phyloP scores from a whole-genome alignment of 53 echinoderm and acorn worm genomes.

The Temnopleurus reevesii region DNA sequence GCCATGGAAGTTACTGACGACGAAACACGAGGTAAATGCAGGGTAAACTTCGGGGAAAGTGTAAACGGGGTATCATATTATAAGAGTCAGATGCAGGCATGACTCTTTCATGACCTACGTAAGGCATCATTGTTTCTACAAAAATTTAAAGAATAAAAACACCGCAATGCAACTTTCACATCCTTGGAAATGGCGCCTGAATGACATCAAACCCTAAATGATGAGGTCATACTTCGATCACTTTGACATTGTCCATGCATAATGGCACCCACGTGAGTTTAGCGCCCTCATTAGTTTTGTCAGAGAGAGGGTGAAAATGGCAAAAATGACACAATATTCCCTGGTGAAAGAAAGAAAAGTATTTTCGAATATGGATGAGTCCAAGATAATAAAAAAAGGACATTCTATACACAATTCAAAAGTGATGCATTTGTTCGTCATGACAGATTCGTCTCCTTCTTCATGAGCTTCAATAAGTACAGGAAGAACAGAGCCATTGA shows the following conservation, averaged over 20 bases:
- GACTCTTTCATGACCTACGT: no score
- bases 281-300: neutral
- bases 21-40: no score
- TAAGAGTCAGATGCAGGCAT: no score
- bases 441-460: no score
- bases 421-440: no score
- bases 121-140: no score
- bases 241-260: neutral
- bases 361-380: neutral
- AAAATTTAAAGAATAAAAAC: no score
- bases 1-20: no score
- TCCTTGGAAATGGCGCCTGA: slow-evolving; percentile 5
- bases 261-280: neutral
- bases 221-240: neutral
- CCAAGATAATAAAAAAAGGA: neutral
- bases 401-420: neutral
- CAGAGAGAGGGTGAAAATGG: neutral
- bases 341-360: neutral
- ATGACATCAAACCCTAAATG: neutral
- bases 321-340: no score
- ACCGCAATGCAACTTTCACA: slow-evolving; percentile 1
- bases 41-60: no score
- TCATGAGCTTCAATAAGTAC: neutral
- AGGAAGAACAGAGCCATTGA: no score
- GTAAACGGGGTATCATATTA: no score